Base-by-base conservation (phyloP, 2,113 vertebrate species). In the Sander lucioperca region DNA sequence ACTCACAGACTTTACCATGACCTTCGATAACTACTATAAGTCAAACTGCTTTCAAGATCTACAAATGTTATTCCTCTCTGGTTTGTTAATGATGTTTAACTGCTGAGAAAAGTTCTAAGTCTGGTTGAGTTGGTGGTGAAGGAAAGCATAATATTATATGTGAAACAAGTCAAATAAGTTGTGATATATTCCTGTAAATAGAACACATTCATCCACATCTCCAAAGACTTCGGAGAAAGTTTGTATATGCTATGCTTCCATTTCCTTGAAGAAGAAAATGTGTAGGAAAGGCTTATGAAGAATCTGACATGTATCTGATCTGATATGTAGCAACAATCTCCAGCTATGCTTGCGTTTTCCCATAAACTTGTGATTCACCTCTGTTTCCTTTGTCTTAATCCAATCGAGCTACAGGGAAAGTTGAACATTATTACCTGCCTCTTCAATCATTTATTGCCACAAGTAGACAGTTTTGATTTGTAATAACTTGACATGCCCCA, bases 31-130 rank as follows among this genome's bases (percentile, higher is more conserved):
- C 62, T 53, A 39, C 39, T 10, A 0, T 9, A 15, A 79, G 58
- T 77, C 57, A 67, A 63, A 58, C 39, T 27, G 25, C 66, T 74
- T 79, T 77, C 15, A 73, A 78, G 70, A 74, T 68, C 7, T 71
- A 9, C 65, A 83, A 70, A 48, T 59, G 23, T 18, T 75, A 54
- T 83, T 83, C 4, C 56, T 71, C 54, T 61, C 77, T 91, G 77
- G 58, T 84, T 92, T 87, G 89, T 89, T 88, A 57, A 93, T 91
- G 85, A 58, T 90, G 88, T 90, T 89, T 89, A 91, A 88, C 69
- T 68, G 79, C 66, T 30, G 43, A 73, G 72, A 72, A 83, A 58
- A 69, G 25, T 58, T 77, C 54, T 74, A 10, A 81, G 56, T 67
- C 64, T 73, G 56, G 16, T 45, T 66, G 57, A 47, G 63, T 0